Conservation (phyloP, 2,888 invertebrate species). For the Chloroclysta siterata region DNA sequence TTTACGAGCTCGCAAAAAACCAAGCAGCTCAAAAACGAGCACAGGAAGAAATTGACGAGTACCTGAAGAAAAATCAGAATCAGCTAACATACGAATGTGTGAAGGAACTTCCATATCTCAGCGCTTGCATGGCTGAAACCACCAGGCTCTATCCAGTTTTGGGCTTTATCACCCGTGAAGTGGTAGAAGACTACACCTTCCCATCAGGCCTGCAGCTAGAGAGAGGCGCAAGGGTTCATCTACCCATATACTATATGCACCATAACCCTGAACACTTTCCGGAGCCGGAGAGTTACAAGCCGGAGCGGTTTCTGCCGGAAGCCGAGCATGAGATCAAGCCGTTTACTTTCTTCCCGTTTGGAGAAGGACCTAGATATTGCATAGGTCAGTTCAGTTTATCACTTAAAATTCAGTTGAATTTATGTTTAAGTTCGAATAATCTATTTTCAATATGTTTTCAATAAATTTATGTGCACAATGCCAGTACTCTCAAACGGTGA, state of each 20-base stretch:
- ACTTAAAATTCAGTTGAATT: no score
- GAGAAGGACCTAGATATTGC: conserved; percentile 61
- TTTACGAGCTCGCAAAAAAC: conserved; percentile 60
- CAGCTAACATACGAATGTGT: conserved; percentile 55
- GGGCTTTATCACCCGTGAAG: conserved; percentile 51
- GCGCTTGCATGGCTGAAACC: conserved; percentile 56
- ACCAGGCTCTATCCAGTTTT: conserved; percentile 57
- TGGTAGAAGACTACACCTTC: conserved; percentile 57
- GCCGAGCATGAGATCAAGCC: conserved; percentile 50
- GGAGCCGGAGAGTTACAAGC: conserved; percentile 55
- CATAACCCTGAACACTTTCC: conserved; percentile 54
- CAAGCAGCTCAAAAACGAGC: conserved; percentile 48
- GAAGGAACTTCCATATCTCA: conserved; percentile 53
- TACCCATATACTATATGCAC: conserved; percentile 60
- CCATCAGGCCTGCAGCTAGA: conserved; percentile 57
- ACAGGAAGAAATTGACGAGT: conserved; percentile 56
- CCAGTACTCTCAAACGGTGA: no score
- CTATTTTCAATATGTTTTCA: no score
- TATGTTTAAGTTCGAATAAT: no score
- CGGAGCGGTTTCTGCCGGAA: conserved; percentile 58
- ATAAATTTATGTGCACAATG: no score
- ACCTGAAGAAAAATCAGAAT: conserved; percentile 45
- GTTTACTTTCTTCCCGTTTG: conserved; percentile 60
- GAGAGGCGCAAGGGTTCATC: conserved; percentile 54
- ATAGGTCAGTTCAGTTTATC: conserved; percentile 52